These are phyloP conservation scores for Graphium colonna DNA, from an alignment of 2,888 invertebrate genomes.

Conservation along the genomic window DNA sequence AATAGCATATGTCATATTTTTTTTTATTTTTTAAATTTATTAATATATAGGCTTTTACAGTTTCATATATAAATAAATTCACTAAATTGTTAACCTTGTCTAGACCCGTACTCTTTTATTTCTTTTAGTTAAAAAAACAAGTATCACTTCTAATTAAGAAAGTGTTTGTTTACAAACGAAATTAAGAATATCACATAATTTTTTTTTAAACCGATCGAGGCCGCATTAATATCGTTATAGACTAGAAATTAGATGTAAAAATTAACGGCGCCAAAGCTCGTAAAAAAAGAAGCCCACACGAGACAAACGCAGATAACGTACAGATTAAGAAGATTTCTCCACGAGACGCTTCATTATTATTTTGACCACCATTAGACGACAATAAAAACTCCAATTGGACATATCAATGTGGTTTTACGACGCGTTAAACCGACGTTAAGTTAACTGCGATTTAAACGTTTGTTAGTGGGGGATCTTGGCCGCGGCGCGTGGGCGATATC, in stretches of 20 bases:
- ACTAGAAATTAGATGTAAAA: constrained; percentile 16
- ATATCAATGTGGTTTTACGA: constrained; percentile 49
- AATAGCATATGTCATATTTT: too few species aligned
- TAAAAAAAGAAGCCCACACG: constrained; percentile 19
- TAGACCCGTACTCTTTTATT: too few species aligned
- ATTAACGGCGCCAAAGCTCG: constrained; percentile 11
- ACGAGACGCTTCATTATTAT: constrained; percentile 6
- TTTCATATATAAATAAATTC: background rate
- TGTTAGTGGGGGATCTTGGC: constrained; percentile 28
- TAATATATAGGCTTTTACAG: too few species aligned
- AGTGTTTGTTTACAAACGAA: constrained; percentile 12
- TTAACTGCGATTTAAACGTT: constrained; percentile 42
- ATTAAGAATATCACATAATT: constrained; percentile 16
- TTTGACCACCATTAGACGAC: constrained; percentile 33
- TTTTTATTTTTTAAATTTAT: too few species aligned
- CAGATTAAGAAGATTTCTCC: constrained; percentile 11
- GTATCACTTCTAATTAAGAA: constrained; percentile 4
- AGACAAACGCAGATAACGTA: constrained; percentile 14
- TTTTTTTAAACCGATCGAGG: constrained; percentile 7
- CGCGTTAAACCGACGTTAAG: constrained; percentile 40
- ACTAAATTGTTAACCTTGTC: background rate
- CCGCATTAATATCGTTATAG: constrained; percentile 4
- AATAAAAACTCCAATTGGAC: constrained; percentile 47
- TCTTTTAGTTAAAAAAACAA: background rate
- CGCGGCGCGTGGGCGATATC: constrained; percentile 28